Evolutionary conservation across 1,140 invertebrate species (phyloP), one percentile per base, ranked within the genome.

Genomic region (Panulirus ornatus): DNA sequence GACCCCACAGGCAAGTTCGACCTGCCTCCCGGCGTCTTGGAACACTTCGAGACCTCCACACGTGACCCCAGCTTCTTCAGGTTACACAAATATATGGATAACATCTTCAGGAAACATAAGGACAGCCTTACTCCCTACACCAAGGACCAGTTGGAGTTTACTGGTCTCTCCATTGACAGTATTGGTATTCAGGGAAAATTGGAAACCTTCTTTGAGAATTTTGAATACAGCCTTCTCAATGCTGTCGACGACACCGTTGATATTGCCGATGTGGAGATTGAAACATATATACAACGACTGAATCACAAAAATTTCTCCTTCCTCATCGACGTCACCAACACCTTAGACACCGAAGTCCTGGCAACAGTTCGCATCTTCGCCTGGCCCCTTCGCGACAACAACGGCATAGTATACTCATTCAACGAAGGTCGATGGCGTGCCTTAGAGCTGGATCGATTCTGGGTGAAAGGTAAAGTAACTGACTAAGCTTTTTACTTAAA

Each of bases 51-150:
- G 47, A 87, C 85, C 0, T 47, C 85, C 36, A 87, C 85, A 2
- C 73, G 85, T 27, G 85, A 87, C 27, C 85, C 85, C 1, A 34
- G 47, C 22, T 87, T 87, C 85, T 87, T 87, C 76, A 47, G 85
- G 19, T 75, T 87, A 30, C 85, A 87, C 40, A 87, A 87, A 42
- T 87, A 87, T 73, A 87, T 87, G 85, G 85, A 87, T 87, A 78
- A 70, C n/a, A 87, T 87, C 47, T 87, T 87, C 51, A 54, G 54
- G 27, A 51, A 78, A 44, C 85, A 87, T 36, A 87, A 87, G 51
- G 71, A 87, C 51, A 38, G 19, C 30, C 87, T 89, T 27, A 63
- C 78, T 34, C 63, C 78, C 30, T 89, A 89, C 87, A 89, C 78
- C 54, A 73, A 71, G 14, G 42, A 73, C 0, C 66, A 89, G 0